Percentiles rank a stretch among this genome's conserved stretches.
phyloP scores from a whole-genome alignment of 2,888 invertebrate species.

The Linhomoeus sp. region DNA sequence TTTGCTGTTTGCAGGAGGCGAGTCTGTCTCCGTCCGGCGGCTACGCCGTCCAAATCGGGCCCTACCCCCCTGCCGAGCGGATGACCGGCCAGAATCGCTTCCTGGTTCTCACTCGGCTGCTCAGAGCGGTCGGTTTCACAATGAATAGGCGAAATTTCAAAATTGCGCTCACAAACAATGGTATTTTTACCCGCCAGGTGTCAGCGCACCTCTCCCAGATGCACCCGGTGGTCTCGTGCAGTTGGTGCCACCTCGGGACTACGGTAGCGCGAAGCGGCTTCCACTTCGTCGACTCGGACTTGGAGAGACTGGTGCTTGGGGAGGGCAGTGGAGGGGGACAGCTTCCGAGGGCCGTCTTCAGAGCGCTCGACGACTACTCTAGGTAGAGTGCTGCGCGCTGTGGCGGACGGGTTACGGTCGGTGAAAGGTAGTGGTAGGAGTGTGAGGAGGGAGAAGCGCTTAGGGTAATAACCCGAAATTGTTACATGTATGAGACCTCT shows the following conservation, averaged over 20 bases:
- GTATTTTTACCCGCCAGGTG: too few relatives aligned
- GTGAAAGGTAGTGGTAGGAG: too few relatives aligned
- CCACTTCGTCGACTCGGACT: slow-evolving; percentile 9
- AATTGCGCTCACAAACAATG: not conserved
- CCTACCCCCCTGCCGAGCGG: slow-evolving; percentile 63
- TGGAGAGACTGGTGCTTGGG: slow-evolving; percentile 6
- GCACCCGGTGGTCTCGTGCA: slow-evolving; percentile 5
- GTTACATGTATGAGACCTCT: too few relatives aligned
- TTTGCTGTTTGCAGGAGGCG: too few relatives aligned
- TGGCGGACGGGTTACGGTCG: too few relatives aligned
- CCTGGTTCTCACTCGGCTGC: slow-evolving; percentile 58
- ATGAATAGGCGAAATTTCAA: not conserved
- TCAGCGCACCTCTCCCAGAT: not conserved
- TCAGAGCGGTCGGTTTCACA: slow-evolving; percentile 54
- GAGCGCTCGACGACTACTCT: slow-evolving; percentile 3
- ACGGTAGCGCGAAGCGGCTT: slow-evolving; percentile 14
- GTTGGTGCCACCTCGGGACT: slow-evolving; percentile 9
- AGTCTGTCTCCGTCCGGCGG: too few relatives aligned
- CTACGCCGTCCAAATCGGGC: slow-evolving; percentile 57
- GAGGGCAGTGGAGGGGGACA: too few relatives aligned
- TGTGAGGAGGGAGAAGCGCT: too few relatives aligned
- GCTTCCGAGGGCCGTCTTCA: not conserved
- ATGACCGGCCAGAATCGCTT: slow-evolving; percentile 72
- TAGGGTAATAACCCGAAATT: too few relatives aligned
- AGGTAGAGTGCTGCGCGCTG: too few relatives aligned